A percentile compares a stretch with the other conserved stretches of the same genome.
Evolutionary conservation across 2,797 vertebrate genomes (phyloP).

Genomic region (Sarcoramphus papa): DNA sequence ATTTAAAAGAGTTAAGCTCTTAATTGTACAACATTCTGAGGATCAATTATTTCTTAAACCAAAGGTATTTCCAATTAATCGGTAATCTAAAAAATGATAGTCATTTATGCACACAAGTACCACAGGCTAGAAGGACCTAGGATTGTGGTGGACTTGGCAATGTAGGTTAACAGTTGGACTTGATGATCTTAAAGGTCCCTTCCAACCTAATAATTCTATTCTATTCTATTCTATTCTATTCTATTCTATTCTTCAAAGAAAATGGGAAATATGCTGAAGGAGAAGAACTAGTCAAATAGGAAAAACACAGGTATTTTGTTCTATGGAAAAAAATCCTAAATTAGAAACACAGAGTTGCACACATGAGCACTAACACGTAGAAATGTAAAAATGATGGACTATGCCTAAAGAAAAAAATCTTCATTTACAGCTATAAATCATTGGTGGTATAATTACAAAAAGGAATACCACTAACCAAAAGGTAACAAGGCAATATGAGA

Average conservation of each 20-base stretch:
- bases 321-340: background rate
- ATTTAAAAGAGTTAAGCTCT: background rate
- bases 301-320: background rate
- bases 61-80: background rate
- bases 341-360: background rate
- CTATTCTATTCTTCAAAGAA: background rate
- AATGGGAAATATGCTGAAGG: background rate
- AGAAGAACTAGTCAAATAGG: background rate
- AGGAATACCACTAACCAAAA: background rate
- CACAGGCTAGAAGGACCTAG: background rate
- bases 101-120: background rate
- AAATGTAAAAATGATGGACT: background rate
- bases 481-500: background rate
- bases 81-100: background rate
- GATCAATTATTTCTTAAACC: background rate
- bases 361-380: background rate
- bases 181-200: background rate
- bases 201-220: background rate
- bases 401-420: background rate
- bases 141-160: background rate
- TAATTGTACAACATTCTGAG: background rate
- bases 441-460: background rate
- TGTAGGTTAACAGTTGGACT: background rate
- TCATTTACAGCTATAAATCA: background rate
- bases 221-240: background rate